Base-by-base conservation (phyloP, 2,888 invertebrate species). In the Cephus pulcher region DNA sequence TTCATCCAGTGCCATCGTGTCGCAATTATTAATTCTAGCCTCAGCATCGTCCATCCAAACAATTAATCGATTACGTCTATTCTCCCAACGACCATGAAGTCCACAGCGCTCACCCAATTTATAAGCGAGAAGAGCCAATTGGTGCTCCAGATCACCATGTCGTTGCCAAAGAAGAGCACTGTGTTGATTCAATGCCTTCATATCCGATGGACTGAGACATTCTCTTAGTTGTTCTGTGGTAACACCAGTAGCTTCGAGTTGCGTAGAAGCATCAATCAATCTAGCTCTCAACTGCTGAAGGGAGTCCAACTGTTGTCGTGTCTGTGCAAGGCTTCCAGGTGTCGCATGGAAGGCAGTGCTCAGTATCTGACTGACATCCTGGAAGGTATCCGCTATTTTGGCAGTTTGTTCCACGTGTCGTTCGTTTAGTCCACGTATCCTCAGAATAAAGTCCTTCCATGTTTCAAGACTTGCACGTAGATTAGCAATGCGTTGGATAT, bases 211-310 rank as follows among this genome's bases (percentile, higher is more conserved):
- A 89, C 96, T 96, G 9, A 97, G 93, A 85, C 96, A 96, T 89
- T 97, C 97, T 86, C 97, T 96, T 4, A 98, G 92, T 90, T 97
- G 95, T 89, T 97, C 97, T 85, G 96, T 95, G 40, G 95, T 94
- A 0, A 95, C 94, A 73, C 95, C 95, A 0, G 97, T 92, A 56
- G 94, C 93, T 89, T 97, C 96, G 34, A 97, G 92, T 78, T 95
- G 95, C 40, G 93, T 93, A 73, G 93, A 93, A 75, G 94, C 92
- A 79, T 93, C 93, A 11, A 92, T 92, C 76, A 95, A 92, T 80
- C 94, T 93, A 9, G 93, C 92, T 85, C 95, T 93, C 75, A 95
- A 92, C 34, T 94, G 93, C 34, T 94, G 93, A 80, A 96, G 92
- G 68, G 93, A 93, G 12, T 95, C 95, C 78, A 96, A 90, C n/a